Conservation (phyloP, 2,888 invertebrate species). For the Drosophila prolongata region DNA sequence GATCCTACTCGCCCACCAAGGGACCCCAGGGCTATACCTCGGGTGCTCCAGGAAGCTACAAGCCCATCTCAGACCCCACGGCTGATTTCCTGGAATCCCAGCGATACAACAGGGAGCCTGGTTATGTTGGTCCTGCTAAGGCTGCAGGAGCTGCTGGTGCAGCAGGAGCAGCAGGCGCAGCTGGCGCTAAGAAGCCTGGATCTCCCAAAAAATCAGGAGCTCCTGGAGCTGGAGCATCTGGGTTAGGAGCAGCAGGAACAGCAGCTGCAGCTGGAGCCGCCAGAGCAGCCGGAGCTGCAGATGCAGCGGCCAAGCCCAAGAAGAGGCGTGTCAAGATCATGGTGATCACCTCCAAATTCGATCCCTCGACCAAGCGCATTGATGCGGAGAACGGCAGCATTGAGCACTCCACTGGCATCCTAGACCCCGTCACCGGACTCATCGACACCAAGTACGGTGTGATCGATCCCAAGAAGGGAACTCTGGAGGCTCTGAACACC, state of each 20-base stretch:
- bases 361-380: slow-evolving; percentile 89
- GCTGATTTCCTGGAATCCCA: slow-evolving; percentile 89
- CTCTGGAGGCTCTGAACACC: slow-evolving; percentile 87
- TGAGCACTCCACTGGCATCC: slow-evolving; percentile 88
- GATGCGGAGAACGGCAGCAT: slow-evolving; percentile 87
- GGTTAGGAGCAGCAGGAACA: slow-evolving; percentile 84
- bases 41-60: slow-evolving; percentile 83
- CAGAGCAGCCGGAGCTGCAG: slow-evolving; percentile 85
- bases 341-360: slow-evolving; percentile 89
- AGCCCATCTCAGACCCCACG: slow-evolving; percentile 85
- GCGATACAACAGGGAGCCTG: slow-evolving; percentile 86
- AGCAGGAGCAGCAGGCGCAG: slow-evolving; percentile 31
- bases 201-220: slow-evolving; percentile 30
- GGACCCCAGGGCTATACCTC: slow-evolving; percentile 77
- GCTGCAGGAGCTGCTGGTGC: slow-evolving; percentile 27
- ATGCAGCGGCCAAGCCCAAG: slow-evolving; percentile 86
- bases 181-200: slow-evolving; percentile 30
- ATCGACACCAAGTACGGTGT: slow-evolving; percentile 90
- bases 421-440: slow-evolving; percentile 88
- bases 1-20: slow-evolving; percentile 83
- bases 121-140: slow-evolving; percentile 79
- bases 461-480: slow-evolving; percentile 88
- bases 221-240: slow-evolving; percentile 50
- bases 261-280: slow-evolving; percentile 80
- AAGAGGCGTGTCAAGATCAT: slow-evolving; percentile 89